phyloP scores from a whole-genome alignment of 2,113 vertebrate genomes.

The Paracanthobrama guichenoti region DNA sequence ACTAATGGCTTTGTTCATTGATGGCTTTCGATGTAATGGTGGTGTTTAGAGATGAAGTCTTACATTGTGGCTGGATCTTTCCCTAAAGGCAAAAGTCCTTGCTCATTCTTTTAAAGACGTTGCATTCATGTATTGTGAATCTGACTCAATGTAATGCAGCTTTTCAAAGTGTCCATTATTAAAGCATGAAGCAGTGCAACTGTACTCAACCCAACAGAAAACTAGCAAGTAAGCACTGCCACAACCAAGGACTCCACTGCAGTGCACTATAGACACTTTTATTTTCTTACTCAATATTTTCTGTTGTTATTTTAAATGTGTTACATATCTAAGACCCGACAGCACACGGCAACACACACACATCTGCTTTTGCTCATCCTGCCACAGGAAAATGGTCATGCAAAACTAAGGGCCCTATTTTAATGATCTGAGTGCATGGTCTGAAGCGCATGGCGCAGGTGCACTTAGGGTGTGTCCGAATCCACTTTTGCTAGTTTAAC shows the following conservation, averaged over 20 bases:
- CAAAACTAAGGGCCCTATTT: background rate
- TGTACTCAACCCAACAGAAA: background rate
- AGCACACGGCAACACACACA: background rate
- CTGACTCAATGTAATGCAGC: background rate
- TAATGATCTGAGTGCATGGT: too few relatives aligned
- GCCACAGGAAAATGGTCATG: background rate
- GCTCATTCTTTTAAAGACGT: background rate
- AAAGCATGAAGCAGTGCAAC: background rate
- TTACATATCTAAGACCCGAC: background rate
- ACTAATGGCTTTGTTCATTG: conserved; percentile 34
- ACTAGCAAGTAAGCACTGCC: background rate
- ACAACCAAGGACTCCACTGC: background rate
- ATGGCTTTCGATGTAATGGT: conserved; percentile 15
- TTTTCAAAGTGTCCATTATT: background rate
- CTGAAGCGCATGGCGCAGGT: too few relatives aligned
- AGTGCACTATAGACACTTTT: background rate
- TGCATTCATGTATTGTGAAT: conserved; percentile 6
- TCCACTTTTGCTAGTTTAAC: too few relatives aligned
- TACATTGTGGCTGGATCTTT: background rate
- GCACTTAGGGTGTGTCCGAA: too few relatives aligned
- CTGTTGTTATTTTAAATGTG: background rate
- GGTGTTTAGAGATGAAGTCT: conserved; percentile 11
- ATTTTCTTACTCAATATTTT: background rate
- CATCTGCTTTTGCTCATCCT: background rate
- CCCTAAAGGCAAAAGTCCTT: background rate